Evolutionary conservation across 2,888 invertebrate species (phyloP).

Genomic region (Eudemis profundana): DNA sequence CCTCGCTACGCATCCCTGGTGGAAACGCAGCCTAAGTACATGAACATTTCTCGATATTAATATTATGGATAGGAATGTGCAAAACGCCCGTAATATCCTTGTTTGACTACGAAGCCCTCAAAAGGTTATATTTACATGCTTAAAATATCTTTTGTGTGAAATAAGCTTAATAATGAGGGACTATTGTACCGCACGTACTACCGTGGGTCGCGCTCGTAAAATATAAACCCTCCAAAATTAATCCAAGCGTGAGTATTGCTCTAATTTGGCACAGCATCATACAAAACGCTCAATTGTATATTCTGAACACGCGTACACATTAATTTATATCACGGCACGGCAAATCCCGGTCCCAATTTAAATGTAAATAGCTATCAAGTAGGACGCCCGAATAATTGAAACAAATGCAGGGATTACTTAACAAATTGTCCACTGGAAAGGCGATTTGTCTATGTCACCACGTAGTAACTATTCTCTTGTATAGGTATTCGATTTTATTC

Average conservation of each 20-base stretch:
- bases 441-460: conserved; percentile 81
- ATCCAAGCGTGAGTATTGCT: conserved; percentile 59
- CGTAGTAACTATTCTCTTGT: conserved; percentile 45
- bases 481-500: background rate
- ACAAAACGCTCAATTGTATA: conserved; percentile 62
- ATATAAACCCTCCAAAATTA: conserved; percentile 56
- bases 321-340: conserved; percentile 49
- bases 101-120: too few relatives aligned
- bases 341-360: conserved; percentile 57
- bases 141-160: background rate
- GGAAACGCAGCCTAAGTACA: too few relatives aligned
- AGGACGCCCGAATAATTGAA: conserved; percentile 82
- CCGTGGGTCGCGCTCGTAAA: conserved; percentile 16
- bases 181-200: background rate
- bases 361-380: conserved; percentile 65
- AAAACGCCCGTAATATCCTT: too few relatives aligned
- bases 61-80: too few relatives aligned
- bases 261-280: conserved; percentile 55
- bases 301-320: conserved; percentile 70
- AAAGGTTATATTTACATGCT: background rate
- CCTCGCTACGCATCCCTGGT: too few relatives aligned
- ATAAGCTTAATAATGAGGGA: conserved; percentile 1
- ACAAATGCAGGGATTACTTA: conserved; percentile 83
- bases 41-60: too few relatives aligned
- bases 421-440: conserved; percentile 84